phyloP scores from a whole-genome alignment of 2,113 vertebrate species.

The Echinops telfairi region DNA sequence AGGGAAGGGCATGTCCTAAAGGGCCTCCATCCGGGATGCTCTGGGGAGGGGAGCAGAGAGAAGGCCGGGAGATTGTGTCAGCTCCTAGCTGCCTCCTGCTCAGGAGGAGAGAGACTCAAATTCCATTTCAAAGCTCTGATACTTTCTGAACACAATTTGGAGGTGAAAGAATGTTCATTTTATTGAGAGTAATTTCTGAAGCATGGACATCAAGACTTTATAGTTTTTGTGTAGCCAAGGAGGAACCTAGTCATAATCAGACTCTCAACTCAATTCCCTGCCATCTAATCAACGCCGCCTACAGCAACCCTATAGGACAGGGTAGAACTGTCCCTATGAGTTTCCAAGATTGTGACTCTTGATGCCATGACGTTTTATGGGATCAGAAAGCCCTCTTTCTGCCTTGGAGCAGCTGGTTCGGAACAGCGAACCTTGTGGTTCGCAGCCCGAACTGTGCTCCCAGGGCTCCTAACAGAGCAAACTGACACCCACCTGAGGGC shows the following conservation, averaged over 20 bases:
- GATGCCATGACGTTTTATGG: no score
- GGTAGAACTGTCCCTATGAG: no score
- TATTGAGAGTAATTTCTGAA: slow-evolving; percentile 34
- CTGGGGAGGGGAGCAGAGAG: background rate
- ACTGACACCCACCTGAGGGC: background rate
- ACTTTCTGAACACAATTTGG: background rate
- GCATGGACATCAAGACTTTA: background rate
- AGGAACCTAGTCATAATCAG: background rate
- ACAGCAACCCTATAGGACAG: no score
- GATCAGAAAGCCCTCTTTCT: no score
- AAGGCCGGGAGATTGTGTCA: background rate
- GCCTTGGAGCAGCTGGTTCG: no score
- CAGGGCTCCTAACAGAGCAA: background rate
- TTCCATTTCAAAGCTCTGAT: slow-evolving; percentile 3
- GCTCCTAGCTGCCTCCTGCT: background rate
- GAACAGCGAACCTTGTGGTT: no score
- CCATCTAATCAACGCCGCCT: no score
- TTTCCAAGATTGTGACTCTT: no score
- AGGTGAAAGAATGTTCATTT: slow-evolving; percentile 5
- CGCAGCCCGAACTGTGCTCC: no score
- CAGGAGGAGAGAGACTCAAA: background rate
- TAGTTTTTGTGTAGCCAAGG: background rate
- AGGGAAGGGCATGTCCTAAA: background rate
- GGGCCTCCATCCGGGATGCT: background rate
- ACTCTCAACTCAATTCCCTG: background rate